phyloP scores from a whole-genome alignment of 2,888 invertebrate species.

The Sturmia bella region DNA sequence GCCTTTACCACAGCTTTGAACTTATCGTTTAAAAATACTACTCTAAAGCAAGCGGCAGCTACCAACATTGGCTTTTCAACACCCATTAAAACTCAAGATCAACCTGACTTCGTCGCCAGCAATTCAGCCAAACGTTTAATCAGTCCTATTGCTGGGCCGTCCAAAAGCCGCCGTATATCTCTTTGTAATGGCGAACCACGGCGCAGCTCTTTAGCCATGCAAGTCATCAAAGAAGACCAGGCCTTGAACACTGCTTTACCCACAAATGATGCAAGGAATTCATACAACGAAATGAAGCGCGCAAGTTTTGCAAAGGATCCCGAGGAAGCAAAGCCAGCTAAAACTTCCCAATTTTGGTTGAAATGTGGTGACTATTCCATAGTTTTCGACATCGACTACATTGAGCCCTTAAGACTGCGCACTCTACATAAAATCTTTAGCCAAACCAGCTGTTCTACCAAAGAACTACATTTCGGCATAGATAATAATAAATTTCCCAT shows the following conservation, averaged over 20 bases:
- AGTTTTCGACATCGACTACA: slow-evolving; percentile 74
- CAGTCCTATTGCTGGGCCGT: slow-evolving; percentile 72
- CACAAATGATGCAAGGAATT: neutral
- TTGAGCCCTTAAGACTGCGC: slow-evolving; percentile 73
- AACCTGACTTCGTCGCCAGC: slow-evolving; percentile 7
- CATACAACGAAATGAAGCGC: slow-evolving; percentile 69
- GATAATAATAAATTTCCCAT: slow-evolving; percentile 76
- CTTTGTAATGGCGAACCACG: slow-evolving; percentile 71
- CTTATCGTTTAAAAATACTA: no score
- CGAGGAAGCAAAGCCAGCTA: slow-evolving; percentile 69
- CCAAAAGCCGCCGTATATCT: slow-evolving; percentile 67
- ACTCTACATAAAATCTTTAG: slow-evolving; percentile 78
- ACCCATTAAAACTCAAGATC: slow-evolving; percentile 73
- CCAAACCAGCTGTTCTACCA: slow-evolving; percentile 75
- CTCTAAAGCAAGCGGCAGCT: no score
- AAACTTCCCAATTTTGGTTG: slow-evolving; percentile 76
- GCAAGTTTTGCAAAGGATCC: slow-evolving; percentile 74
- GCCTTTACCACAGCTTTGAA: neutral
- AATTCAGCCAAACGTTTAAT: slow-evolving; percentile 66
- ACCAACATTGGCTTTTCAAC: slow-evolving; percentile 73
- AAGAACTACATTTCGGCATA: slow-evolving; percentile 78
- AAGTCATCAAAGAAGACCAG: slow-evolving; percentile 78
- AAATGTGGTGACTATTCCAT: slow-evolving; percentile 75
- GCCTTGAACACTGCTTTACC: slow-evolving; percentile 72
- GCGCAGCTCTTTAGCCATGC: slow-evolving; percentile 78